phyloP scores from a whole-genome alignment of 1,140 invertebrate genomes.

The Macrosteles quadrilineatus region DNA sequence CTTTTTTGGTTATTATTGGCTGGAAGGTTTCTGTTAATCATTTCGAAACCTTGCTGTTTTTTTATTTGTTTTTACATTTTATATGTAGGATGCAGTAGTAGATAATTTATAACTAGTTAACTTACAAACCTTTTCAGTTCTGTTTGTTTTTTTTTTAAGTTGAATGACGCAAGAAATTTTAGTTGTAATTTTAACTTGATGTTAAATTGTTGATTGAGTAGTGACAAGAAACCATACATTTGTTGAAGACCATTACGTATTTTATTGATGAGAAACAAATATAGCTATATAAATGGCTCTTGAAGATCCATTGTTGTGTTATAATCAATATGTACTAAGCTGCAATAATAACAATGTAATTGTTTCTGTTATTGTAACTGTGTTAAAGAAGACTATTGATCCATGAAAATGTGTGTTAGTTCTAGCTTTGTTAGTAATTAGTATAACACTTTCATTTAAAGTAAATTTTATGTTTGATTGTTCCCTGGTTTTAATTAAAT shows the following conservation, averaged over 20 bases:
- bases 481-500: slow-evolving; percentile 17
- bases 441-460: slow-evolving; percentile 16
- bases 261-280: slow-evolving; percentile 9
- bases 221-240: not conserved
- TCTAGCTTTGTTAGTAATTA: slow-evolving; percentile 28
- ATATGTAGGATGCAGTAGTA: slow-evolving; percentile 42
- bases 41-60: slow-evolving; percentile 40
- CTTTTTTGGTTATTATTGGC: slow-evolving; percentile 43
- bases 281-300: not conserved
- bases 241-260: slow-evolving; percentile 12
- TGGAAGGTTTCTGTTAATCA: slow-evolving; percentile 41
- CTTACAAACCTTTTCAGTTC: slow-evolving; percentile 33
- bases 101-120: slow-evolving; percentile 40
- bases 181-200: slow-evolving; percentile 35
- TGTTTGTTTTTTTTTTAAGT: slow-evolving; percentile 37
- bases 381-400: not conserved
- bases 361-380: slow-evolving; percentile 14
- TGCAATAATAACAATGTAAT: slow-evolving; percentile 16
- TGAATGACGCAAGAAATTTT: slow-evolving; percentile 41
- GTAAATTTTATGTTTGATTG: slow-evolving; percentile 15
- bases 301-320: slow-evolving; percentile 19
- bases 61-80: slow-evolving; percentile 41
- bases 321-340: slow-evolving; percentile 17
- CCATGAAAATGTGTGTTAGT: slow-evolving; percentile 26
- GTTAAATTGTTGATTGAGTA: slow-evolving; percentile 27